Percentiles rank a stretch among this genome's conserved stretches.
phyloP scores from a whole-genome alignment of 2,888 invertebrate genomes.

The Tiphia femorata region DNA sequence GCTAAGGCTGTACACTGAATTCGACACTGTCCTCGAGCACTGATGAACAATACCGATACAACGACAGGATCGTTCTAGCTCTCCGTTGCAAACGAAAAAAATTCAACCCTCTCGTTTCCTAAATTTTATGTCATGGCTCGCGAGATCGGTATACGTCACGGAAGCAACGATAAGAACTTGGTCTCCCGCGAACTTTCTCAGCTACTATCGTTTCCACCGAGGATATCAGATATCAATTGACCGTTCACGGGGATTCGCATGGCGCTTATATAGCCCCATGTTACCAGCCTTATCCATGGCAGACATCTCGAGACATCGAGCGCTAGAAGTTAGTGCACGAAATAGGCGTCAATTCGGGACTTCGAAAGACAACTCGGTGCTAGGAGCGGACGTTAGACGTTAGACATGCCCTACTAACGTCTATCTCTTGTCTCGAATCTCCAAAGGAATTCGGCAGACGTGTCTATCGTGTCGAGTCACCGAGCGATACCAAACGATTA shows the following conservation, averaged over 20 bases:
- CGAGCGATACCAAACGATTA: no score
- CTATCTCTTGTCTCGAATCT: constrained; percentile 33
- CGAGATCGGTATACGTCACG: no score
- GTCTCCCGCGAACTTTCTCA: no score
- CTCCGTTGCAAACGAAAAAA: not conserved
- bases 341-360: constrained; percentile 60
- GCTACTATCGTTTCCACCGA: constrained; percentile 11
- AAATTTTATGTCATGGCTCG: no score
- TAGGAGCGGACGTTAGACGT: constrained; percentile 7
- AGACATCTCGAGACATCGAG: constrained; percentile 34
- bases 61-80: no score
- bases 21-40: no score
- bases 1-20: no score
- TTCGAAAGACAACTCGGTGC: constrained; percentile 30
- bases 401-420: constrained; percentile 56
- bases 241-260: constrained; percentile 32
- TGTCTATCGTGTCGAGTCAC: no score
- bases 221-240: constrained; percentile 45
- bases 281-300: constrained; percentile 21
- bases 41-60: no score
- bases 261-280: constrained; percentile 44
- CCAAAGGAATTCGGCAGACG: not conserved
- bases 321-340: constrained; percentile 31
- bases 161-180: no score
- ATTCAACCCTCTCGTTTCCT: no score